phyloP scores from a whole-genome alignment of 2,113 vertebrate genomes.

The Python bivittatus region DNA sequence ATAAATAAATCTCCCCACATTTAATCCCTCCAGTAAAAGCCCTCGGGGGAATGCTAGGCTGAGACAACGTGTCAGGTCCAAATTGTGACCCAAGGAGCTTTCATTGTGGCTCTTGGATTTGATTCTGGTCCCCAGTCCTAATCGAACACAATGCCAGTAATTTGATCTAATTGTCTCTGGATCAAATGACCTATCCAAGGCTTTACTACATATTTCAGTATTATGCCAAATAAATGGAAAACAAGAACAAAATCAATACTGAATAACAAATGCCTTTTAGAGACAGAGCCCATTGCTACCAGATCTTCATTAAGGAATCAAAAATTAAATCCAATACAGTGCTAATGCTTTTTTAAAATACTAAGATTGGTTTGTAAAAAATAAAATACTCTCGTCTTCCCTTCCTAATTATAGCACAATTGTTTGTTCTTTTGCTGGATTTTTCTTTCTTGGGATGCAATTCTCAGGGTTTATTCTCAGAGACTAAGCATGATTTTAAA shows the following conservation, averaged over 20 bases:
- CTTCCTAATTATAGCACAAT: too few species aligned
- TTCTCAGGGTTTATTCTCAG: too few species aligned
- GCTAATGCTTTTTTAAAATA: too few species aligned
- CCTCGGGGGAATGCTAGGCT: too few species aligned
- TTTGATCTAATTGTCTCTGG: neutral
- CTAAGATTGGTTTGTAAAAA: too few species aligned
- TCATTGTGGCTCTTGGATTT: neutral
- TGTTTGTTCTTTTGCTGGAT: too few species aligned
- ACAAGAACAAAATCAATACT: neutral
- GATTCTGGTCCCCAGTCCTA: neutral
- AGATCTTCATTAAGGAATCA: too few species aligned
- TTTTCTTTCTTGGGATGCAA: too few species aligned
- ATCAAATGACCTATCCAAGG: neutral
- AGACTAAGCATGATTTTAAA: neutral
- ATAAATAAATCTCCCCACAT: too few species aligned
- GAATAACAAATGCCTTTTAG: neutral
- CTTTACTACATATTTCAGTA: neutral
- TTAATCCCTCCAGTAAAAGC: too few species aligned
- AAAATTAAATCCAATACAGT: too few species aligned
- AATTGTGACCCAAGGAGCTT: neutral
- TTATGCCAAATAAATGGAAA: neutral
- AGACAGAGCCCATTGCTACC: neutral
- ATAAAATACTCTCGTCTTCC: too few species aligned
- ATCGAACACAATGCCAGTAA: neutral
- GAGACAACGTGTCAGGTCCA: neutral